These are phyloP conservation scores for Xenopus borealis DNA, from an alignment of 2,113 vertebrate genomes.

Conservation along the genomic window DNA sequence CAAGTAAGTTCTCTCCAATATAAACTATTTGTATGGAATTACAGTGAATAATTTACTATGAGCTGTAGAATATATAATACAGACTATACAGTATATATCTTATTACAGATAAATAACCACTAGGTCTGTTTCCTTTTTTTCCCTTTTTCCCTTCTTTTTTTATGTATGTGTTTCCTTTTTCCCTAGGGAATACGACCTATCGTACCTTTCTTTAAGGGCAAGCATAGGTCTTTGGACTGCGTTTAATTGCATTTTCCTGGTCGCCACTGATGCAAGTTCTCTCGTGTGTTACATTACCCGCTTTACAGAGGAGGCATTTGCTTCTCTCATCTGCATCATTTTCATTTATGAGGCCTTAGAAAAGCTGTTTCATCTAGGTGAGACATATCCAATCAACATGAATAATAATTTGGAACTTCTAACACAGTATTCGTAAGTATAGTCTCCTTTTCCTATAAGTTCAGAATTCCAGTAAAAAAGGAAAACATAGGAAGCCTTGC, in stretches of 20 bases:
- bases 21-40: too few relatives aligned
- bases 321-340: constrained; percentile 98
- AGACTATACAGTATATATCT: too few relatives aligned
- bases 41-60: too few relatives aligned
- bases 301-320: constrained; percentile 98
- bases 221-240: constrained; percentile 98
- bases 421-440: constrained; percentile 91
- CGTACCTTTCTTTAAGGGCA: constrained; percentile 90
- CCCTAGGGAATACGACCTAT: constrained; percentile 87
- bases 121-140: neutral
- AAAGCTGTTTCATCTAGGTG: constrained; percentile 90
- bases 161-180: neutral
- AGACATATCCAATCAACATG: constrained; percentile 91
- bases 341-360: constrained; percentile 99
- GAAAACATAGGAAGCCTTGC: constrained; percentile 5
- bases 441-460: constrained; percentile 39
- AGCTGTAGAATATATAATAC: too few relatives aligned
- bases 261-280: constrained; percentile 95
- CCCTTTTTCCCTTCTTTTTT: too few relatives aligned
- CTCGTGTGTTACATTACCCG: constrained; percentile 97
- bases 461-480: constrained; percentile 22
- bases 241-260: constrained; percentile 86
- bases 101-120: too few relatives aligned
- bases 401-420: constrained; percentile 92
- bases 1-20: constrained; percentile 78